These are phyloP conservation scores for Sipha flava DNA, from an alignment of 1,140 invertebrate species.

Conservation along the genomic window DNA sequence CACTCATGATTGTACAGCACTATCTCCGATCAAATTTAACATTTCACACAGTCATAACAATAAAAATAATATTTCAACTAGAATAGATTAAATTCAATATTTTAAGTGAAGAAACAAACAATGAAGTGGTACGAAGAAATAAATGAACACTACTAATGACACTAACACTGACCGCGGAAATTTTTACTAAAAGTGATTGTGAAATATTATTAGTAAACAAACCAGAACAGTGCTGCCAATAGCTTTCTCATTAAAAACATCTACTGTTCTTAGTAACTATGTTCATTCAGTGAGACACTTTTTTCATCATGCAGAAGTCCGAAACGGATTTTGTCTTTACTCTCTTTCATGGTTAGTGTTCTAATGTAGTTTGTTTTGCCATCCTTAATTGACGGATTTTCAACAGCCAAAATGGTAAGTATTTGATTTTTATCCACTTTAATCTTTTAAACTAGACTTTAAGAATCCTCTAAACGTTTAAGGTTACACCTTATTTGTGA, in stretches of 20 bases:
- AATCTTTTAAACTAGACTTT: background rate
- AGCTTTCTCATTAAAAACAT: too few relatives aligned
- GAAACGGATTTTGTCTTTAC: background rate
- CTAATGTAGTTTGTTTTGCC: constrained; percentile 13
- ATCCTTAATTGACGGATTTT: background rate
- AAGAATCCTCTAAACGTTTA: background rate
- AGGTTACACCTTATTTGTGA: background rate
- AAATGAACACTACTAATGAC: too few relatives aligned
- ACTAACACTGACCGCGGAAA: constrained; percentile 5
- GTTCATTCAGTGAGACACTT: background rate
- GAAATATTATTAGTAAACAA: constrained; percentile 8
- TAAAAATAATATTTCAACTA: too few relatives aligned
- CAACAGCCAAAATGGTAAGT: constrained; percentile 20
- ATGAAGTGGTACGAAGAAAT: background rate
- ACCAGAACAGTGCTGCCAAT: background rate
- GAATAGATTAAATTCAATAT: background rate
- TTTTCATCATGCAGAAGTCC: background rate
- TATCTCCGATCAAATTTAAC: background rate
- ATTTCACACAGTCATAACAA: background rate
- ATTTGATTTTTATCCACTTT: background rate
- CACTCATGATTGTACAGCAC: background rate
- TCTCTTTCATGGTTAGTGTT: background rate
- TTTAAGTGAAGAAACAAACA: background rate
- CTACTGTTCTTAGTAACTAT: too few relatives aligned
- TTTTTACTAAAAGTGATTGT: background rate